phyloP scores from a whole-genome alignment of 1,140 invertebrate species.

The Aphis craccivora region DNA sequence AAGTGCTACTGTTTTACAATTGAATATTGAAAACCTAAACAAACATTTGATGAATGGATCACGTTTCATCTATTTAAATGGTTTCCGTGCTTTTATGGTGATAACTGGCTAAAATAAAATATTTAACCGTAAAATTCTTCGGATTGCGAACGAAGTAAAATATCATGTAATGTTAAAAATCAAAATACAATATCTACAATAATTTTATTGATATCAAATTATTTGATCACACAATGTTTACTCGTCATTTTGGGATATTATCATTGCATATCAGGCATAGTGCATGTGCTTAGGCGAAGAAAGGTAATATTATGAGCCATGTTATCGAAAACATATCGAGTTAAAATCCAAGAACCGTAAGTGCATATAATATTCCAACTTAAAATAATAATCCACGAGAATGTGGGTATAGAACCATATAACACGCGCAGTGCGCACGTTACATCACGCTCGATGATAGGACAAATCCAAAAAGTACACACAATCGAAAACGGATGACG shows the following conservation, averaged over 20 bases:
- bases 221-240: neutral
- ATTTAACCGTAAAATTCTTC: too few relatives aligned
- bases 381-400: neutral
- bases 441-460: neutral
- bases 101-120: too few relatives aligned
- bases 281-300: neutral
- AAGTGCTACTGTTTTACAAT: too few relatives aligned
- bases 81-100: too few relatives aligned
- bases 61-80: too few relatives aligned
- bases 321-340: neutral
- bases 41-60: too few relatives aligned
- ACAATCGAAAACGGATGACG: neutral
- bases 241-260: neutral
- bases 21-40: too few relatives aligned
- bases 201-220: too few relatives aligned
- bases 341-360: neutral
- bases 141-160: too few relatives aligned
- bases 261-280: neutral
- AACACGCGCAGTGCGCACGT: neutral
- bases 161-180: too few relatives aligned
- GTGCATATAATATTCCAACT: neutral
- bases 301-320: neutral
- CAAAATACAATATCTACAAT: too few relatives aligned
- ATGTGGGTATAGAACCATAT: neutral
- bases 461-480: neutral